Evolutionary conservation across 1,140 invertebrate species (phyloP).

Genomic region (Ruditapes philippinarum): DNA sequence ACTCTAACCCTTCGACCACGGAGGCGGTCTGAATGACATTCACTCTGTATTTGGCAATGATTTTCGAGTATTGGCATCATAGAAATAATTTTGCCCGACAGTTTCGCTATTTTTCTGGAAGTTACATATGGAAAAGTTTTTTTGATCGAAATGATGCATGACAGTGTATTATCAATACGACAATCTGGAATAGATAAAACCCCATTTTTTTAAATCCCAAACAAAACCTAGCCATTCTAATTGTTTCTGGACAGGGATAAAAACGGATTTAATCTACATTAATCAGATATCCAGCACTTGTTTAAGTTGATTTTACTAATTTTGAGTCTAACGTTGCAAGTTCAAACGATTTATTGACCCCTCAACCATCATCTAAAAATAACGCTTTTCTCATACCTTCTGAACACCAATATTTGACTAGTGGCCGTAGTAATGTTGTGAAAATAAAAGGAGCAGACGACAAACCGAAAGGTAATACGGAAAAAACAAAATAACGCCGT

Average conservation of each 20-base stretch:
- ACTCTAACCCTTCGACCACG: no score
- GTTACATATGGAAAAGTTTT: not conserved
- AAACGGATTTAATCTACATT: slow-evolving; percentile 54
- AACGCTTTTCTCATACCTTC: slow-evolving; percentile 27
- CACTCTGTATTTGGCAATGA: no score
- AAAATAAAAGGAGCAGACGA: slow-evolving; percentile 41
- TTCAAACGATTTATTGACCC: not conserved
- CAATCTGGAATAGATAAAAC: not conserved
- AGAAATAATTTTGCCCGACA: slow-evolving; percentile 47
- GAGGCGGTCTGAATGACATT: no score
- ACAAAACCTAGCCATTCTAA: slow-evolving; percentile 18
- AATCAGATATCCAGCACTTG: slow-evolving; percentile 34
- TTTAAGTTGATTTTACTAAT: not conserved
- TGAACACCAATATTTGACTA: slow-evolving; percentile 51
- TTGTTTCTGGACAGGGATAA: not conserved
- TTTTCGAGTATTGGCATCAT: slow-evolving; percentile 38
- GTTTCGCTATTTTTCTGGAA: slow-evolving; percentile 14
- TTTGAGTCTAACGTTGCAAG: not conserved
- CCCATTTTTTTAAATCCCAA: not conserved
- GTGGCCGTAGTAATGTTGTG: slow-evolving; percentile 49
- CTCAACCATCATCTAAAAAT: slow-evolving; percentile 54
- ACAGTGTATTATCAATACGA: not conserved
- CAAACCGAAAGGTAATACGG: slow-evolving; percentile 54
- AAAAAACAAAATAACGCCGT: slow-evolving; percentile 48
- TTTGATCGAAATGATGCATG: not conserved